These are phyloP conservation scores for Chelmon rostratus DNA, from an alignment of 2,797 vertebrate genomes.

Conservation along the genomic window DNA sequence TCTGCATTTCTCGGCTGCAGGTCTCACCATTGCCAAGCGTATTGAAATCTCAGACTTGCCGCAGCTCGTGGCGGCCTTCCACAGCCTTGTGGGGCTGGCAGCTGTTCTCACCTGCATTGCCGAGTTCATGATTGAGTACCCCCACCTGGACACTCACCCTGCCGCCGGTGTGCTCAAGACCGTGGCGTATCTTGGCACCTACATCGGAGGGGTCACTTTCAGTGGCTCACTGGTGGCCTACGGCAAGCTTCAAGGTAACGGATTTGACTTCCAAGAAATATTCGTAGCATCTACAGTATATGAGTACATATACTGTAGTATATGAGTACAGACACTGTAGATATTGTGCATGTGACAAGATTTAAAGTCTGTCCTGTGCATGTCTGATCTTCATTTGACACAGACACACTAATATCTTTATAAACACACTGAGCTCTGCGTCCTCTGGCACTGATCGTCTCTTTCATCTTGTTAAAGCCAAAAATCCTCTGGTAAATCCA, in stretches of 20 bases:
- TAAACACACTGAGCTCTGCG: slow-evolving; percentile 44
- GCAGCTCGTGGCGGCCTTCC: slow-evolving; percentile 89
- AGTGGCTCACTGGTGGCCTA: slow-evolving; percentile 85
- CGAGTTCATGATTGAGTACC: slow-evolving; percentile 85
- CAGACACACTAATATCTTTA: slow-evolving; percentile 29
- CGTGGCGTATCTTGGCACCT: slow-evolving; percentile 85
- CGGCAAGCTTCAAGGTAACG: slow-evolving; percentile 84
- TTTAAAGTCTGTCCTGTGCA: not conserved
- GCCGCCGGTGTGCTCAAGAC: slow-evolving; percentile 84
- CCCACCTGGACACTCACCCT: slow-evolving; percentile 83
- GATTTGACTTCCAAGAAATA: not conserved
- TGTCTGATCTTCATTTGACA: slow-evolving; percentile 40
- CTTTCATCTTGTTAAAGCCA: slow-evolving; percentile 67
- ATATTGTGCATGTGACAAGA: not conserved
- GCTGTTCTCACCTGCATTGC: slow-evolving; percentile 84
- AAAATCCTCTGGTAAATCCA: slow-evolving; percentile 67
- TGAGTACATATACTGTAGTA: not conserved
- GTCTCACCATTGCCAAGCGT: slow-evolving; percentile 88
- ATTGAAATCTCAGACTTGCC: slow-evolving; percentile 88
- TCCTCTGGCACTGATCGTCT: slow-evolving; percentile 59
- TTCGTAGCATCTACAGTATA: not conserved
- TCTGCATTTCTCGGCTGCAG: slow-evolving; percentile 58
- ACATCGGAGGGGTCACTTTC: slow-evolving; percentile 86
- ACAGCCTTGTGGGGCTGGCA: slow-evolving; percentile 87
- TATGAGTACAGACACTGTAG: not conserved